phyloP scores from a whole-genome alignment of 1,140 invertebrate genomes.

The Anadara kagoshimensis region DNA sequence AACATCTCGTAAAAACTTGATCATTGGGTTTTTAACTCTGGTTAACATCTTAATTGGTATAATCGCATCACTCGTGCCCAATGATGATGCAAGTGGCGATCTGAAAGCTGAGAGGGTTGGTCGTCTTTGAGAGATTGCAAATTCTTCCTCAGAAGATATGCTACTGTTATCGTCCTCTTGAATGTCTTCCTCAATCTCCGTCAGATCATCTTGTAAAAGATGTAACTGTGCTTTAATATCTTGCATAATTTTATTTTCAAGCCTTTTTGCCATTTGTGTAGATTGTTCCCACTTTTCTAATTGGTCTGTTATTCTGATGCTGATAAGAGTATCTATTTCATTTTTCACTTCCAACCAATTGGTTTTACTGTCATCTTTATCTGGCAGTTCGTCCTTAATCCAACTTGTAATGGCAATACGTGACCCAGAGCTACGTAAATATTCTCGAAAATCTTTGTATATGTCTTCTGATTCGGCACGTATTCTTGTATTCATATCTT shows the following conservation, averaged over 20 bases:
- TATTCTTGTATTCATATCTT: conserved; percentile 26
- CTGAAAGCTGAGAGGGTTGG: no score
- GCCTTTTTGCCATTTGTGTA: conserved; percentile 16
- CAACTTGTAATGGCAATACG: conserved; percentile 12
- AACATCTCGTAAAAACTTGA: no score
- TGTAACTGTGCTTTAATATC: conserved; percentile 15
- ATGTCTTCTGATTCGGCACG: conserved; percentile 27
- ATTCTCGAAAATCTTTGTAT: conserved; percentile 9
- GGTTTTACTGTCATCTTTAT: background rate
- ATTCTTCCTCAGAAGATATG: conserved; percentile 5
- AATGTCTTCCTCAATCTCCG: conserved; percentile 24
- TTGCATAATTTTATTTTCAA: conserved; percentile 4
- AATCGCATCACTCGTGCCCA: no score
- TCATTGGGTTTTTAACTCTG: no score
- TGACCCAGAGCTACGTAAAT: conserved; percentile 9
- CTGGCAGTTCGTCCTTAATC: conserved; percentile 17
- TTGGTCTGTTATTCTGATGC: conserved; percentile 28
- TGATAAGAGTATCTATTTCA: background rate
- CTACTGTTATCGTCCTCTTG: conserved; percentile 9
- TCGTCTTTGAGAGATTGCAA: no score
- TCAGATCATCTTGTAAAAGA: conserved; percentile 21
- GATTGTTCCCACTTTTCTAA: conserved; percentile 31
- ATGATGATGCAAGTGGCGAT: no score
- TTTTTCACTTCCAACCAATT: conserved; percentile 18
- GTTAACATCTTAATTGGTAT: no score